Conservation (phyloP, 2,113 vertebrate genomes). For the Pampusana beccarii region DNA sequence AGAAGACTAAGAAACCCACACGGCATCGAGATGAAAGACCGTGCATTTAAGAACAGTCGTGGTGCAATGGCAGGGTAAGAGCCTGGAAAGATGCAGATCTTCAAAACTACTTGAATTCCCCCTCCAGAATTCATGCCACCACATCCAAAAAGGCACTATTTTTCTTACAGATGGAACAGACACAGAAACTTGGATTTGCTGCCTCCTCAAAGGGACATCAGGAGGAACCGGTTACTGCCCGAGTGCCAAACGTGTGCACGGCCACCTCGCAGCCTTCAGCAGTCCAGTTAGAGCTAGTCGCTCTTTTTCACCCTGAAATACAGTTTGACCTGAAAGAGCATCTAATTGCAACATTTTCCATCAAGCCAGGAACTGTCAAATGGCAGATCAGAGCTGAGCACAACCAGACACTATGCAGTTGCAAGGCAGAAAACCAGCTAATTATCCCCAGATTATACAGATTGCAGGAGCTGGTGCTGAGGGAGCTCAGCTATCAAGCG, state of each 20-base stretch:
- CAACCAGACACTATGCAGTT: background rate
- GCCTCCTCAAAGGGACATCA: rapidly evolving
- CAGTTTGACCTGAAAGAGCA: background rate
- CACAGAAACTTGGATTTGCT: background rate
- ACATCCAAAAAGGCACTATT: background rate
- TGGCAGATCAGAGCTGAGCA: background rate
- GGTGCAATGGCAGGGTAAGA: background rate
- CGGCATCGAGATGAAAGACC: background rate
- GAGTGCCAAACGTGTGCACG: background rate
- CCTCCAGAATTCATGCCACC: background rate
- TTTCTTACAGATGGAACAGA: background rate
- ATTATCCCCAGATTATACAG: background rate
- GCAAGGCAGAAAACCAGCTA: background rate
- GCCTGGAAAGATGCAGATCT: background rate
- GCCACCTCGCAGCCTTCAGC: background rate
- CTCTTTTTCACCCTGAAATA: background rate
- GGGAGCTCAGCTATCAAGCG: background rate
- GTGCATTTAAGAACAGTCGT: background rate
- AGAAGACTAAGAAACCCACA: background rate
- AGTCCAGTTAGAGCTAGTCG: background rate
- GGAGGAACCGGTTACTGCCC: background rate
- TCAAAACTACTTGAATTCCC: background rate
- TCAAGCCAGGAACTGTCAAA: background rate
- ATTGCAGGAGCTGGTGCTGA: background rate
- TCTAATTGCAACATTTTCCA: background rate